Evolutionary conservation across 1,140 invertebrate species (phyloP), one percentile per base, ranked within the genome.

Genomic region (Drosophila orena): DNA sequence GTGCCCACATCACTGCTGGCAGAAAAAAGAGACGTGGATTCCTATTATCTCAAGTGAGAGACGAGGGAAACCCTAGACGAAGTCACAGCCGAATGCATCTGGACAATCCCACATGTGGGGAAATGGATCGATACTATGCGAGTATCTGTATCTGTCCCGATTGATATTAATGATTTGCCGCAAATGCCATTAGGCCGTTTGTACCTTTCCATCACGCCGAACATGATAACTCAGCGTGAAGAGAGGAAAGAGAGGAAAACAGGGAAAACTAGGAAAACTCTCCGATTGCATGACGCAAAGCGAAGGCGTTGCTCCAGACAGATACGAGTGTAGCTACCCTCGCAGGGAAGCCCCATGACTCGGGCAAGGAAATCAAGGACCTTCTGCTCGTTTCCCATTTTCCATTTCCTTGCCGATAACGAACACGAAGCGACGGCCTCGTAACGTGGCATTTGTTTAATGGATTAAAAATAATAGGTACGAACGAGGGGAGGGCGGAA

Each of bases 391-490:
- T 30, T 14, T 12, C 37, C 37, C 81, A 60, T 77, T 61, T 80
- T 40, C 65, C 64, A 49, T 50, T 65, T 43, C 15, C 37, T 37
- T 20, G 46, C 84, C 79, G 84, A 88, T 88, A 89, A 89, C 81
- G 58, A 42, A 77, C 56, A 73, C 34, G 60, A 42, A 81, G 50
- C 46, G 62, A 68, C 55, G 66, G 69, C 68, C 77, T 44, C 64
- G 58, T 61, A 88, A 79, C 79, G 74, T 79, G 79, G 83, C 84
- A 88, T 88, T 88, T 88, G 83, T 88, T 88, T 88, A 88, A 88
- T 88, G 83, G 83, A 88, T 88, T 88, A 88, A 88, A 88, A 88
- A 88, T 89, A 89, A 89, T 86, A 81, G 61, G 74, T 55, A 73
- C 73, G 38, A 43, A 73, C 73, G 38, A 43, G 55, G 58, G 53